A percentile compares a stretch with the other conserved stretches of the same genome.
phyloP scores from a whole-genome alignment of 2,888 invertebrate genomes.

The Margaritifera margaritifera region DNA sequence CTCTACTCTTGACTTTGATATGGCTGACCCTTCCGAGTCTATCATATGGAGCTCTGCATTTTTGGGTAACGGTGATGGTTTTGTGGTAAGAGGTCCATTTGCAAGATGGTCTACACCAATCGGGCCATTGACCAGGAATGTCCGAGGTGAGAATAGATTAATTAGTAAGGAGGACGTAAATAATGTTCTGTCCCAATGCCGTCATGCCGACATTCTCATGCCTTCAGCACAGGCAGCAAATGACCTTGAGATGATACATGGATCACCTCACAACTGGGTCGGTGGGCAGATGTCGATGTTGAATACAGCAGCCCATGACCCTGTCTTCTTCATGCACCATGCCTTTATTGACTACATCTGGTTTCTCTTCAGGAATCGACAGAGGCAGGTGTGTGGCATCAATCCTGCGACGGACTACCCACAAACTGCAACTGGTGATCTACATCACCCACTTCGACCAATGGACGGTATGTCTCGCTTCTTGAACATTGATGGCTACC shows the following conservation, averaged over 20 bases:
- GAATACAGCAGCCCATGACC: conserved; percentile 40
- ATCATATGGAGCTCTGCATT: conserved; percentile 50
- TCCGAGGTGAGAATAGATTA: conserved; percentile 44
- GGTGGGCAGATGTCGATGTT: conserved; percentile 44
- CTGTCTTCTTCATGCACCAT: conserved; percentile 51
- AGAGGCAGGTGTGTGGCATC: conserved; percentile 6
- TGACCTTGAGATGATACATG: conserved; percentile 43
- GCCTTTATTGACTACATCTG: conserved; percentile 52
- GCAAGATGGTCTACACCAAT: conserved; percentile 50
- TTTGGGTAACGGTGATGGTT: conserved; percentile 54
- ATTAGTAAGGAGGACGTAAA: conserved; percentile 36
- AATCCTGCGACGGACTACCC: conserved; percentile 30
- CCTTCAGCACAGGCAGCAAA: conserved; percentile 20
- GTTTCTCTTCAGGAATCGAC: conserved; percentile 37
- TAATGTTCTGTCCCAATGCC: conserved; percentile 4
- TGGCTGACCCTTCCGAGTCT: conserved; percentile 44
- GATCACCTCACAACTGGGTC: conserved; percentile 37
- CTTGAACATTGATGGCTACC: conserved; percentile 30
- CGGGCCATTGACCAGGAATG: conserved; percentile 50
- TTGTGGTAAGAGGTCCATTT: conserved; percentile 55
- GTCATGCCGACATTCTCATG: conserved; percentile 16
- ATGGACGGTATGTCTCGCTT: conserved; percentile 32
- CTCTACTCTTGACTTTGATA: conserved; percentile 46
- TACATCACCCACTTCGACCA: conserved; percentile 19
- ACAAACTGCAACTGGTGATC: background rate